Evolutionary conservation across 53 echinoderm and acorn worm genomes (phyloP), one percentile per base, ranked within the genome.

Genomic region (Stichopus horrens): DNA sequence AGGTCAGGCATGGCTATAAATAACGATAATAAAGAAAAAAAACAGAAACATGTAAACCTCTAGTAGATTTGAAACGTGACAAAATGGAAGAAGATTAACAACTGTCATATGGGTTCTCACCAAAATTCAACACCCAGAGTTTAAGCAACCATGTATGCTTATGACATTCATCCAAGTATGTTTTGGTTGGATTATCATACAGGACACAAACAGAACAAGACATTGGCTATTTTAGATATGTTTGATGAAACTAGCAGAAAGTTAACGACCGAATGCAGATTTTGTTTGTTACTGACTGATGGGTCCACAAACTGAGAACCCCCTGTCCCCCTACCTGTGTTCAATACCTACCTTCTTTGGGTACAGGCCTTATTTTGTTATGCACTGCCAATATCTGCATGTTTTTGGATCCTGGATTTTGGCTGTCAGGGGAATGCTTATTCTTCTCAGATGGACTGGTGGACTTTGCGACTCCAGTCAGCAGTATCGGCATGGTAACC

Each of bases 1-100:
- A 97, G 90, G 79, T 97, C 94, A 63, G 95, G 95, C 93, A 97
- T 94, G 54, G 97, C 97, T 97, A 75, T 60, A 74, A 88, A 83
- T 21, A 83, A 9, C 5, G 19, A 7, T 52, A 9, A 57, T 9
- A 75, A 75, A 75, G n/a, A 19, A 20, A 75, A 75, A 9, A 13
- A 75, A 75, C 19, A 23, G 4, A 75, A 23, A 5, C 9, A 16
- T 51, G 21, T 9, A 75, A 75, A 51, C 22, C 2, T 16, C 20
- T 5, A 75, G 21, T 5, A 75, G 75, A 37, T 37, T 37, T 37
- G 37, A 37, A 37, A 37, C 37, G 2, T 1, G 37, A 37, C n/a
- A 67, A 14, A n/a, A 67, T 1, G 68, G 0, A 67, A 14, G 68
- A 1, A 67, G 13, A 67, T 67, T 67, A 67, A 37, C 37, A 1